A percentile compares a stretch with the other conserved stretches of the same genome.
phyloP scores from a whole-genome alignment of 2,888 invertebrate species.

The Aphrophora alni region DNA sequence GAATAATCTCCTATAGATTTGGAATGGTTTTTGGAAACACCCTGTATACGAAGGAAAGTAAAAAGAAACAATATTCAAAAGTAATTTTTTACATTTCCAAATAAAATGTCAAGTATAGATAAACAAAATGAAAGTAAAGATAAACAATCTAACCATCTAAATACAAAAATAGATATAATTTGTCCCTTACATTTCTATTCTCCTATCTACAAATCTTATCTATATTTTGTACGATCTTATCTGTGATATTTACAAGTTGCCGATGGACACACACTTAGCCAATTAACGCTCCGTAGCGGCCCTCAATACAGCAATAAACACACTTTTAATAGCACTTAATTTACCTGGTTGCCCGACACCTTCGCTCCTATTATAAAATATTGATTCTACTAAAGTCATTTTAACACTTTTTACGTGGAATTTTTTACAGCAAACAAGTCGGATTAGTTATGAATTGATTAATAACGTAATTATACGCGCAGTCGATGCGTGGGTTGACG shows the following conservation, averaged over 20 bases:
- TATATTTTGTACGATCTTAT: background rate
- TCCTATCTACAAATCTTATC: background rate
- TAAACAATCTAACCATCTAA: too few species aligned
- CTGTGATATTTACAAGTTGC: background rate
- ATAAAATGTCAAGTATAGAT: too few species aligned
- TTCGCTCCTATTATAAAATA: background rate
- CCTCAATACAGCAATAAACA: background rate
- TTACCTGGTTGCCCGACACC: background rate
- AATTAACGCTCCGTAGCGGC: background rate
- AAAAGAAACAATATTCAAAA: too few species aligned
- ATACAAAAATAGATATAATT: too few species aligned
- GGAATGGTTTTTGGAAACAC: too few species aligned
- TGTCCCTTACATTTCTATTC: too few species aligned
- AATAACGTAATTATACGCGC: background rate
- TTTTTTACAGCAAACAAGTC: background rate
- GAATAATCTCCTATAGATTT: too few species aligned
- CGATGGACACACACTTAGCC: background rate
- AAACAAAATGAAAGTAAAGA: too few species aligned
- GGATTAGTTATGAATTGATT: background rate
- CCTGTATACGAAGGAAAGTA: too few species aligned
- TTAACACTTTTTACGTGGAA: background rate
- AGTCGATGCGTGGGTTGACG: background rate
- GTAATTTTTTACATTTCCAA: too few species aligned
- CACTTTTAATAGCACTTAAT: background rate
- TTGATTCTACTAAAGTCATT: background rate